phyloP scores from a whole-genome alignment of 1,140 invertebrate genomes.

The Dufourea novaeangliae region DNA sequence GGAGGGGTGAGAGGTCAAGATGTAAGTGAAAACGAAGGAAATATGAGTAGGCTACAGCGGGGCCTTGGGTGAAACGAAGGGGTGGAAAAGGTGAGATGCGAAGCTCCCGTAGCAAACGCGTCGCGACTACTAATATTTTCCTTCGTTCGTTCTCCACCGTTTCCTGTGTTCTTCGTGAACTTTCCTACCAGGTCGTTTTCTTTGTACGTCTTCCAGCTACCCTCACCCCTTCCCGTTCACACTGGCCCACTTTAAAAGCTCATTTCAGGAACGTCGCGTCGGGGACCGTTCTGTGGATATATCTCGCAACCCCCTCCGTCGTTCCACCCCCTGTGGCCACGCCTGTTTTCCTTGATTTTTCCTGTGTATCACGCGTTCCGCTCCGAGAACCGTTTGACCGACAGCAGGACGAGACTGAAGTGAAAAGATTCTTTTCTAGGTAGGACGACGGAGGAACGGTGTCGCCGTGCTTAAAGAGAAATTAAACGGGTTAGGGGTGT shows the following conservation, averaged over 20 bases:
- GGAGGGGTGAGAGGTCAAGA: conserved; percentile 39
- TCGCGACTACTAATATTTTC: conserved; percentile 24
- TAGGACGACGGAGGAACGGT: background rate
- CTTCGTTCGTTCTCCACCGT: background rate
- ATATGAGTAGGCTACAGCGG: conserved; percentile 3
- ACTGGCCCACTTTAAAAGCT: conserved; percentile 44
- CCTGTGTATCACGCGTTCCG: background rate
- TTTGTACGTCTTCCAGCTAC: background rate
- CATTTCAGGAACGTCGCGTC: conserved; percentile 50
- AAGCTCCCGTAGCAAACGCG: background rate
- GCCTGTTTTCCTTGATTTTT: background rate
- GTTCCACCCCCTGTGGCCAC: background rate
- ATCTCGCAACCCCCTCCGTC: conserved; percentile 18
- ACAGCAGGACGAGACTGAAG: background rate
- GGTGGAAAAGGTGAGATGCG: background rate
- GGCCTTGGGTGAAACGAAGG: background rate
- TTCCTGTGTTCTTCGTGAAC: conserved; percentile 5
- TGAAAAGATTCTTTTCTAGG: background rate
- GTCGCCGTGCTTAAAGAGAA: background rate
- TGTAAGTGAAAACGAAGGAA: conserved; percentile 18
- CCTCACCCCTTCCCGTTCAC: background rate
- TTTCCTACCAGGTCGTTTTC: conserved; percentile 17
- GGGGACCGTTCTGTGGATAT: conserved; percentile 33
- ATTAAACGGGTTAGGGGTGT: background rate
- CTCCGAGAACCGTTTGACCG: background rate